Percentiles rank a stretch among this genome's conserved stretches.
Evolutionary conservation across 2,113 vertebrate species (phyloP).

Genomic region (Amphiprion ocellaris): DNA sequence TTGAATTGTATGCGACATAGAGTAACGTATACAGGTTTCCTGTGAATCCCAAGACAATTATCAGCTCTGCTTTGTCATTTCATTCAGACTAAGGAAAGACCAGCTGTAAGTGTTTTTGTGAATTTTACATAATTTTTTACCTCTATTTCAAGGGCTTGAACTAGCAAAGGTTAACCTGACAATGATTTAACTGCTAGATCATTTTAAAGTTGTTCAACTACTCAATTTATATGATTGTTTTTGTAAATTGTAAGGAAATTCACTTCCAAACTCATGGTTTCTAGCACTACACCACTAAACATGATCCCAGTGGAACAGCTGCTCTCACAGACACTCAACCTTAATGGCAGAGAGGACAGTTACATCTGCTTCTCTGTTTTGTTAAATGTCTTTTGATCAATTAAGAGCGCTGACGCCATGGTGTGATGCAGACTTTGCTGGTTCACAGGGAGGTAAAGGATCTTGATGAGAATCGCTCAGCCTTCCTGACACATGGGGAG

Average conservation of each 20-base stretch:
- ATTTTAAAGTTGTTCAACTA: constrained; percentile 12
- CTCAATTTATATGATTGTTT: background rate
- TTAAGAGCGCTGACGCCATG: constrained; percentile 72
- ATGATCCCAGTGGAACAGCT: constrained; percentile 56
- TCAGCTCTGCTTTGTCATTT: constrained; percentile 19
- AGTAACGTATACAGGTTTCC: background rate
- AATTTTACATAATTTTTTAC: background rate
- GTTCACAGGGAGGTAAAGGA: constrained; percentile 66
- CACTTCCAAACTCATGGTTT: constrained; percentile 8
- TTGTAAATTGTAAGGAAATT: background rate
- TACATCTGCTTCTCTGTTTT: constrained; percentile 63
- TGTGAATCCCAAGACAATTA: constrained; percentile 15
- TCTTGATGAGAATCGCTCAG: constrained; percentile 73
- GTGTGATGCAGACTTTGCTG: constrained; percentile 63
- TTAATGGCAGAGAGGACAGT: constrained; percentile 58
- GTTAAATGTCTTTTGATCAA: constrained; percentile 75
- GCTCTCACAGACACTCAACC: constrained; percentile 56
- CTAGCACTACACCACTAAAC: constrained; percentile 22
- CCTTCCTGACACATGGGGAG: constrained; percentile 68
- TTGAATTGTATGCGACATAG: background rate
- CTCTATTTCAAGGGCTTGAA: background rate
- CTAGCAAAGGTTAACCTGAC: constrained; percentile 8
- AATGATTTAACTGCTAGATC: background rate
- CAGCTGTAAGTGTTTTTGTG: background rate
- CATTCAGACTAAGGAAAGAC: constrained; percentile 10